These are phyloP conservation scores for Antheraea pernyi DNA, from an alignment of 1,140 invertebrate species.

Conservation along the genomic window DNA sequence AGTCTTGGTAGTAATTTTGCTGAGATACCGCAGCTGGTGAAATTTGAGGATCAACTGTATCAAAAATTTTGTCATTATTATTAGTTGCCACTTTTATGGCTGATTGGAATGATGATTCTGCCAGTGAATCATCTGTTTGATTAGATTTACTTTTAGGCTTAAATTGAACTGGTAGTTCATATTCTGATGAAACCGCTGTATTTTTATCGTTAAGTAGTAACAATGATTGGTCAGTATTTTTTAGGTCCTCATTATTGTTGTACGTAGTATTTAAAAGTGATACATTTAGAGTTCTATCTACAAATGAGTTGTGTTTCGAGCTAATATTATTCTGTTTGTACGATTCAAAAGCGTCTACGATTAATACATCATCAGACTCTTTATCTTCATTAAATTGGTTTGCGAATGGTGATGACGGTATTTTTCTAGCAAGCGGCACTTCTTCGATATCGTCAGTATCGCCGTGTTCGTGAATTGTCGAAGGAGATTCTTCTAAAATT, in stretches of 20 bases:
- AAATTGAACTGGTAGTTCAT: not conserved
- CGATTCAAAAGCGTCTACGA: not conserved
- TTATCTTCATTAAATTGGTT: conserved; percentile 17
- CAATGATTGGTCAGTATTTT: conserved; percentile 17
- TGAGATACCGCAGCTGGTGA: conserved; percentile 14
- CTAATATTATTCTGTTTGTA: not conserved
- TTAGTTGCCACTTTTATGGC: conserved; percentile 32
- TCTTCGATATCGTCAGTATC: conserved; percentile 16
- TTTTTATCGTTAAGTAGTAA: conserved; percentile 4
- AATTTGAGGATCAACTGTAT: conserved; percentile 29
- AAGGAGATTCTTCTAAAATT: conserved; percentile 2
- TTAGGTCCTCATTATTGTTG: conserved; percentile 4
- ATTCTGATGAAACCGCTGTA: conserved; percentile 2
- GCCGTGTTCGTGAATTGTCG: conserved; percentile 17
- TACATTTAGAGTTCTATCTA: not conserved
- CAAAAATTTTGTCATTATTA: conserved; percentile 15
- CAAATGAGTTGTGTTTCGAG: not conserved
- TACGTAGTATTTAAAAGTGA: not conserved
- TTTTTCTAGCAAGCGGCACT: conserved; percentile 23
- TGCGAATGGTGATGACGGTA: conserved; percentile 16
- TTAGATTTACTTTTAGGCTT: conserved; percentile 22
- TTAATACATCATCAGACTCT: not conserved
- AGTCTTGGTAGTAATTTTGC: conserved; percentile 50
- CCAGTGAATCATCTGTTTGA: conserved; percentile 45
- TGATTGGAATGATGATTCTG: conserved; percentile 48